Percentiles rank a stretch among this genome's conserved stretches.
phyloP scores from a whole-genome alignment of 2,888 invertebrate species.

The Ophion slaviceki region DNA sequence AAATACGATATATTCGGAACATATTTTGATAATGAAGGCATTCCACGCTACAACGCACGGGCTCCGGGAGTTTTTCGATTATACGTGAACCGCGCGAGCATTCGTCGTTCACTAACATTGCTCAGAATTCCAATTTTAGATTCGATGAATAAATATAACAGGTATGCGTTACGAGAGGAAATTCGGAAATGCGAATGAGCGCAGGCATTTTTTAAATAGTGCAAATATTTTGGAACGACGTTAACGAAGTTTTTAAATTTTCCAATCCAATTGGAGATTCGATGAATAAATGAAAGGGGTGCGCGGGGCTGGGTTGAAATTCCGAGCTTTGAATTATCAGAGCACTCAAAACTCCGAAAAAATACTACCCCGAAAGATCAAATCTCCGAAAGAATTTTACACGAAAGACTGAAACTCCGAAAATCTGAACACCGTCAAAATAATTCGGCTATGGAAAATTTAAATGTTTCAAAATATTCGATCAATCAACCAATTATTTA shows the following conservation, averaged over 20 bases:
- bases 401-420: no score
- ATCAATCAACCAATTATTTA: no score
- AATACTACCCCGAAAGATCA: no score
- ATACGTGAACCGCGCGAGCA: constrained; percentile 17
- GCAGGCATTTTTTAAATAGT: background rate
- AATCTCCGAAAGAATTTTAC: no score
- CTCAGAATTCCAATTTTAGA: constrained; percentile 57
- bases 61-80: constrained; percentile 53
- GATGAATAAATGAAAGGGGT: constrained; percentile 17
- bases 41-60: constrained; percentile 44
- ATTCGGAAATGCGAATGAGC: background rate
- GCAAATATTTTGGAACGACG: background rate
- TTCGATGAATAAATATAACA: constrained; percentile 62
- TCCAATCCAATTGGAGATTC: constrained; percentile 7
- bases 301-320: background rate
- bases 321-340: no score
- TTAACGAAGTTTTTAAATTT: background rate
- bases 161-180: constrained; percentile 4
- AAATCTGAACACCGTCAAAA: no score
- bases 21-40: constrained; percentile 62
- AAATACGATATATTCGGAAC: constrained; percentile 54
- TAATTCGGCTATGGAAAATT: no score
- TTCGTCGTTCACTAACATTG: constrained; percentile 48
- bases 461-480: no score
- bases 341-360: no score